A percentile compares a stretch with the other conserved stretches of the same genome.
phyloP scores from a whole-genome alignment of 2,113 vertebrate genomes.

The Anas platyrhynchos region DNA sequence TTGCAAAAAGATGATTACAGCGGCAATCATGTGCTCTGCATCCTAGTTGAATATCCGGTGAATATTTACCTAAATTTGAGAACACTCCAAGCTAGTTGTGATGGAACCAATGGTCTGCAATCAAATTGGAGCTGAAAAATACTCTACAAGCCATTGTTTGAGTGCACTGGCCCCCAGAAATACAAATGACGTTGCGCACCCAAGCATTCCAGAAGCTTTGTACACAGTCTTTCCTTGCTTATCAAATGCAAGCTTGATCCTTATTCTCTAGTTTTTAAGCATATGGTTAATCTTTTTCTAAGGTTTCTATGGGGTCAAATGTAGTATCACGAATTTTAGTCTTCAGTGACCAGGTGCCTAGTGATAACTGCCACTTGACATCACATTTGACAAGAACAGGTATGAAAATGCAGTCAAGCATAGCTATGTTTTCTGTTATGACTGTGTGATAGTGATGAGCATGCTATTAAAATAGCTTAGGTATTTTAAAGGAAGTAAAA shows the following conservation, averaged over 20 bases:
- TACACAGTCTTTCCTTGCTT: background rate
- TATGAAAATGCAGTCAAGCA: background rate
- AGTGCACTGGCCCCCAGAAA: constrained; percentile 15
- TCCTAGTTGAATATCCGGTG: background rate
- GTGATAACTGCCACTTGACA: background rate
- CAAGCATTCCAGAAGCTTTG: constrained; percentile 38
- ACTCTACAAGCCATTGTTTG: constrained; percentile 44
- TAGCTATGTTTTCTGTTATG: background rate
- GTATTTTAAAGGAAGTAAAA: background rate
- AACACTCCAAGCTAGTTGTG: background rate
- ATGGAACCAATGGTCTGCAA: background rate
- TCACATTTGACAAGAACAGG: background rate
- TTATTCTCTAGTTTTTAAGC: background rate
- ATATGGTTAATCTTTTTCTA: background rate
- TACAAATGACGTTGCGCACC: constrained; percentile 3
- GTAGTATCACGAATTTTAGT: background rate
- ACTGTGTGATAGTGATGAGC: background rate
- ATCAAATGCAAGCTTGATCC: background rate
- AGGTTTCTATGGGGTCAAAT: background rate
- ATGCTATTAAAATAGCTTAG: background rate
- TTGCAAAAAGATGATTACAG: background rate
- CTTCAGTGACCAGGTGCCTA: background rate
- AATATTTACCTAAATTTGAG: background rate
- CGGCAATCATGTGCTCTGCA: background rate
- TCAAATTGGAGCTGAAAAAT: constrained; percentile 47